A percentile compares a stretch with the other conserved stretches of the same genome.
Evolutionary conservation across 2,888 invertebrate genomes (phyloP).

Genomic region (Strigamia maritima): DNA sequence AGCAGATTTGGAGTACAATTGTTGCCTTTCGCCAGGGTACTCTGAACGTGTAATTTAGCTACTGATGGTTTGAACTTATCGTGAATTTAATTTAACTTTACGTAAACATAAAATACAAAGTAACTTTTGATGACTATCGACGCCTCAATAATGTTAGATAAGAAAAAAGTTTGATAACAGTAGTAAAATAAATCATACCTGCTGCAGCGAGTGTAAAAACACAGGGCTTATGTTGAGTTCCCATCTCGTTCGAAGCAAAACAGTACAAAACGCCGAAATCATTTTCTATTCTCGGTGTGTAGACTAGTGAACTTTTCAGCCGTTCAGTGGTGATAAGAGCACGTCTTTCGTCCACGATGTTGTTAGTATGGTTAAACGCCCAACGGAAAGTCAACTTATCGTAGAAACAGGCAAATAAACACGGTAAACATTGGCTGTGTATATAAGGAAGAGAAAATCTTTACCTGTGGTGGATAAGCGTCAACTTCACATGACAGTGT

Average conservation of each 20-base stretch:
- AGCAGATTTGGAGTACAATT: too few relatives aligned
- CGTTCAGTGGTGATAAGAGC: slow-evolving; percentile 8
- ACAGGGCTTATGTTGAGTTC: slow-evolving; percentile 28
- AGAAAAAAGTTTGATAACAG: background rate
- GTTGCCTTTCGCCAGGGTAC: too few relatives aligned
- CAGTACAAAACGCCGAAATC: slow-evolving; percentile 37
- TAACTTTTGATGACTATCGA: too few relatives aligned
- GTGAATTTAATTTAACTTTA: too few relatives aligned
- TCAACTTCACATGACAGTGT: slow-evolving; percentile 35
- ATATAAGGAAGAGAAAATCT: background rate
- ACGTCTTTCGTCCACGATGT: slow-evolving; percentile 31
- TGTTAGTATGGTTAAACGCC: slow-evolving; percentile 24
- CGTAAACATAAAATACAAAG: too few relatives aligned
- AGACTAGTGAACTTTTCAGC: slow-evolving; percentile 21
- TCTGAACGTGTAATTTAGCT: too few relatives aligned
- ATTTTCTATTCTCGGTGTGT: slow-evolving; percentile 29
- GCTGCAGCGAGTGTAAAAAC: slow-evolving; percentile 33
- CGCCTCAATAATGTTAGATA: too few relatives aligned
- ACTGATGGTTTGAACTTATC: too few relatives aligned
- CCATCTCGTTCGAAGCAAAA: slow-evolving; percentile 37
- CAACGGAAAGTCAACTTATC: slow-evolving; percentile 31
- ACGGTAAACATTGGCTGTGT: slow-evolving; percentile 18
- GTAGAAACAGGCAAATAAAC: background rate
- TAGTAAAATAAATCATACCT: background rate
- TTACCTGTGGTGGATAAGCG: slow-evolving; percentile 51